phyloP scores from a whole-genome alignment of 2,888 invertebrate species.

The Stenolophus ochropezus region DNA sequence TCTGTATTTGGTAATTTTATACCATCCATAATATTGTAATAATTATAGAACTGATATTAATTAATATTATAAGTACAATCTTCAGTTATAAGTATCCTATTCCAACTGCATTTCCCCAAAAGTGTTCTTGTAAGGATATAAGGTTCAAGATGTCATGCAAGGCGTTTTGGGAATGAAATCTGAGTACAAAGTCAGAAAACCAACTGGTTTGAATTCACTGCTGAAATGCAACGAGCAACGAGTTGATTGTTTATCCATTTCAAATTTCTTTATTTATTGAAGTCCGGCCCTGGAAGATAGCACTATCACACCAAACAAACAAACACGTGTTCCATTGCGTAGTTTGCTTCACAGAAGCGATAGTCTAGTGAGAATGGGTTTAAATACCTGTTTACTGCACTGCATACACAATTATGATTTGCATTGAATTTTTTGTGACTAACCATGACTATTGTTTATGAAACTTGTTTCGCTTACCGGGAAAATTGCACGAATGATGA shows the following conservation, averaged over 20 bases:
- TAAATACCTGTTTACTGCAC: neutral
- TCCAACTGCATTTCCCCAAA: too few species aligned
- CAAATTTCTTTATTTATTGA: neutral
- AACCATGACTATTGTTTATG: neutral
- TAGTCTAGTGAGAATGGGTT: neutral
- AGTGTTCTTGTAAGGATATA: too few species aligned
- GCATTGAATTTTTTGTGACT: neutral
- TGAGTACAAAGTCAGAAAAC: too few species aligned
- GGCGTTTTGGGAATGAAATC: too few species aligned
- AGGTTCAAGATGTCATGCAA: too few species aligned
- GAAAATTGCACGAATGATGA: neutral
- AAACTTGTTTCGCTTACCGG: neutral
- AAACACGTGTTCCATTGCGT: slow-evolving; percentile 29
- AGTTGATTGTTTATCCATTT: neutral
- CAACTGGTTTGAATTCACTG: too few species aligned
- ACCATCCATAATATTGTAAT: too few species aligned
- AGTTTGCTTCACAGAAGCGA: neutral
- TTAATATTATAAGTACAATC: too few species aligned
- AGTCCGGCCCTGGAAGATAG: neutral
- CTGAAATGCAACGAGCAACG: too few species aligned
- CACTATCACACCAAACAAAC: slow-evolving; percentile 46
- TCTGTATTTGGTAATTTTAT: too few species aligned
- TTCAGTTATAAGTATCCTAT: too few species aligned
- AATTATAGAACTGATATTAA: too few species aligned
- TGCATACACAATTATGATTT: neutral